A percentile compares a stretch with the other conserved stretches of the same genome.
Evolutionary conservation across 2,888 invertebrate species (phyloP).

Genomic region (Eutolmus rufibarbis): DNA sequence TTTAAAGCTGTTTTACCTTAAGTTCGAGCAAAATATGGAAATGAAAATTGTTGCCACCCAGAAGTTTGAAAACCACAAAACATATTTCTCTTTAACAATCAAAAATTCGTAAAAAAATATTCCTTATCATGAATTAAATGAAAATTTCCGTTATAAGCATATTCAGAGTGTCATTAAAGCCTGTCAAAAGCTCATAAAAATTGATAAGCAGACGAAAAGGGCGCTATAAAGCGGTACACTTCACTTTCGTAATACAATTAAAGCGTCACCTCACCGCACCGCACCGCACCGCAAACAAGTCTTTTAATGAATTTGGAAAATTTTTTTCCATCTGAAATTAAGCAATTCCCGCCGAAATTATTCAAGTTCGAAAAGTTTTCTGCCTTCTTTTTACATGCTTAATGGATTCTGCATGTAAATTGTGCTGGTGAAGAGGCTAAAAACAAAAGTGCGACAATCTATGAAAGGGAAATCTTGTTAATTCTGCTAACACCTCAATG

Average conservation of each 20-base stretch:
- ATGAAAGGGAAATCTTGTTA: neutral
- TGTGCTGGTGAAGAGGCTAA: neutral
- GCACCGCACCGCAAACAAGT: neutral
- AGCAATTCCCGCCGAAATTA: neutral
- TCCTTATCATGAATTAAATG: neutral
- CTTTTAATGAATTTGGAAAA: neutral
- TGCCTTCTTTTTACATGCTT: neutral
- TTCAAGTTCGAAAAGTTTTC: neutral
- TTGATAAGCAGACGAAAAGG: neutral
- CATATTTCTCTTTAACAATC: neutral
- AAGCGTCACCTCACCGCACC: neutral
- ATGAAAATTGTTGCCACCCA: neutral
- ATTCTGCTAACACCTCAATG: neutral
- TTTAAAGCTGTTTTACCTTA: neutral
- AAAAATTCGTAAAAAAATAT: neutral
- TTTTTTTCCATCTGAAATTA: neutral
- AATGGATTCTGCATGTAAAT: neutral
- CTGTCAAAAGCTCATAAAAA: neutral
- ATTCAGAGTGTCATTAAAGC: neutral
- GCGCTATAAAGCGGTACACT: neutral
- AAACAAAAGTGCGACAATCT: neutral
- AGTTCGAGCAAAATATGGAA: neutral
- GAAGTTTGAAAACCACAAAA: neutral
- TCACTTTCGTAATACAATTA: neutral
- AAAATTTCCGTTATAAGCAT: neutral